Percentiles rank a stretch among this genome's conserved stretches.
phyloP scores from a whole-genome alignment of 1,140 invertebrate genomes.

The Drosophila pallidifrons region DNA sequence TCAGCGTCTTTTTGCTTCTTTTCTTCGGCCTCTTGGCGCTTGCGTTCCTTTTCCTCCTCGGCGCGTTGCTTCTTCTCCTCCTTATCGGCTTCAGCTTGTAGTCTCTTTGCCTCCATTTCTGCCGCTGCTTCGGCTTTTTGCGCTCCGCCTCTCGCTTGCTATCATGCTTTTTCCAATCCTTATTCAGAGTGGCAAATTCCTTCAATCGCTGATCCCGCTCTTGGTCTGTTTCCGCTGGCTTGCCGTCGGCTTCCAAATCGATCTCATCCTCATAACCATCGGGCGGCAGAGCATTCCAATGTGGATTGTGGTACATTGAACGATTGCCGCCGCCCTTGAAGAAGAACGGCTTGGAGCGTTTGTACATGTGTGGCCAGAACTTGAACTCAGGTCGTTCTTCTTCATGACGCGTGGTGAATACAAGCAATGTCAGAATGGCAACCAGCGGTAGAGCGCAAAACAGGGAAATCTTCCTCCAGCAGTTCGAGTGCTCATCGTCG shows the following conservation, averaged over 20 bases:
- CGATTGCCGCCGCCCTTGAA: conserved; percentile 94
- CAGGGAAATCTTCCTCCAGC: conserved; percentile 43
- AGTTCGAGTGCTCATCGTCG: neutral
- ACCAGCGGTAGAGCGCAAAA: conserved; percentile 44
- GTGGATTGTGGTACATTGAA: conserved; percentile 90
- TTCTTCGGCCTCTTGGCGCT: conserved; percentile 4
- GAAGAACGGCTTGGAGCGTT: conserved; percentile 90
- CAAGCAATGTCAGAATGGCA: conserved; percentile 37
- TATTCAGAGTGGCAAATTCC: conserved; percentile 36
- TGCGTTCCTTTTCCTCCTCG: conserved; percentile 2
- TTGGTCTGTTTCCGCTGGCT: conserved; percentile 34
- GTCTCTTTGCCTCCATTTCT: conserved; percentile 27
- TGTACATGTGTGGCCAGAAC: conserved; percentile 89
- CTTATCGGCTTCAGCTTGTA: conserved; percentile 20
- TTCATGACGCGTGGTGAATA: conserved; percentile 66
- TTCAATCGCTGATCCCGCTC: conserved; percentile 30
- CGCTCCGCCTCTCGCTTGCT: conserved; percentile 26
- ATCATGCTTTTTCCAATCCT: conserved; percentile 45
- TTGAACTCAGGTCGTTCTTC: conserved; percentile 86
- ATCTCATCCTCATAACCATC: conserved; percentile 90
- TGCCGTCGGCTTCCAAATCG: conserved; percentile 28
- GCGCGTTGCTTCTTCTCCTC: conserved; percentile 13
- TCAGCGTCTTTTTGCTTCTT: neutral
- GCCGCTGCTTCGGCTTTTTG: conserved; percentile 1
- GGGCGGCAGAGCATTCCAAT: conserved; percentile 90